Percentiles rank a stretch among this genome's conserved stretches.
These are phyloP conservation scores for Acrocyrtus sp. DNA, from an alignment of 2,888 invertebrate genomes.

Conservation along the genomic window DNA sequence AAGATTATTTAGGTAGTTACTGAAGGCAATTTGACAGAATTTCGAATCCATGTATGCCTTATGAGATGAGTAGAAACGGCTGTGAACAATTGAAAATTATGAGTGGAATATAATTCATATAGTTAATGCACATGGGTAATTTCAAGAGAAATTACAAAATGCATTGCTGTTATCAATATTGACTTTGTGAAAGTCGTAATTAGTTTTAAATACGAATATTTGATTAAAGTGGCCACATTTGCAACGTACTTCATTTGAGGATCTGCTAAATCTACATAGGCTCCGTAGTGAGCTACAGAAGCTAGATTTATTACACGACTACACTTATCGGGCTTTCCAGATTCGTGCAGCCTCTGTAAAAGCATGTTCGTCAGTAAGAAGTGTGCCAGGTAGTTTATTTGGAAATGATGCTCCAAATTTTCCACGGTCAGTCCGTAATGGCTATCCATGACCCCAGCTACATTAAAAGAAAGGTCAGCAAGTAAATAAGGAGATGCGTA, in stretches of 20 bases:
- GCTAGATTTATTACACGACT: conserved; percentile 87
- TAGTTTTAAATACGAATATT: background rate
- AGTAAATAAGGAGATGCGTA: background rate
- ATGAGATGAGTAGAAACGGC: conserved; percentile 45
- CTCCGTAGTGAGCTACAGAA: conserved; percentile 81
- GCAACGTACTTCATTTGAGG: conserved; percentile 74
- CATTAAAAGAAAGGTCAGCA: conserved; percentile 64
- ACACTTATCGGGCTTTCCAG: conserved; percentile 69
- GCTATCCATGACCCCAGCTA: conserved; percentile 90
- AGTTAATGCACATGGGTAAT: background rate
- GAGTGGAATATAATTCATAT: background rate
- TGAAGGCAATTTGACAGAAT: conserved; percentile 77
- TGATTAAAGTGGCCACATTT: no score
- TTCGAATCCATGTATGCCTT: conserved; percentile 86
- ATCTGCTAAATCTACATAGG: conserved; percentile 79
- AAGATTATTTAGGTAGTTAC: conserved; percentile 72
- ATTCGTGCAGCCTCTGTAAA: conserved; percentile 77
- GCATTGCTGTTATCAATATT: background rate
- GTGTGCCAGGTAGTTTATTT: conserved; percentile 87
- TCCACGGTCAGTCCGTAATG: conserved; percentile 81
- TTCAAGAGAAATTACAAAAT: background rate
- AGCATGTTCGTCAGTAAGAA: conserved; percentile 84
- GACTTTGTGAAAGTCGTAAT: background rate
- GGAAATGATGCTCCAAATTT: conserved; percentile 86
- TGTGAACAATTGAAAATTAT: conserved; percentile 21